Base-by-base conservation (phyloP, 2,113 vertebrate genomes). In the Gallinago undulata region DNA sequence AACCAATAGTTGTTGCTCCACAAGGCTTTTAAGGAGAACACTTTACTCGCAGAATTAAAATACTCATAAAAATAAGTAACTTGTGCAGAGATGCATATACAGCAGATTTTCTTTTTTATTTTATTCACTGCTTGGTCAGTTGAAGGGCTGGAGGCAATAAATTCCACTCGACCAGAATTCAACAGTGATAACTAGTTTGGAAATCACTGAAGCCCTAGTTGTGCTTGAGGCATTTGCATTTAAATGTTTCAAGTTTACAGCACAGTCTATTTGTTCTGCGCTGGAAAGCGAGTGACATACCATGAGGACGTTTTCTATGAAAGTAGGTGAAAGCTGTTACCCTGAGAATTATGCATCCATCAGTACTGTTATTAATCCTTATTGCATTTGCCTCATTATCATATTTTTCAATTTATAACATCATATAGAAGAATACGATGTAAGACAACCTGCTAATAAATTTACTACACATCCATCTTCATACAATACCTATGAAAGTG, bases 151-250 rank as follows among this genome's bases (percentile, higher is more conserved):
- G 62, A 95, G 84, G 94, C 69, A 11, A 94, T 88, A 96, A 90
- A 96, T 97, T 95, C 93, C 90, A 93, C 76, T 84, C 62, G 37
- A 60, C 90, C 41, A 83, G 69, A 94, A 95, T 84, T 92, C 56
- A 96, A 41, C 73, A 84, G 76, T 96, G 93, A 97, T 96, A 95
- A 96, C 95, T 95, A 96, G 90, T 94, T 91, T 91, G 63, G 62
- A 96, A 95, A 91, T 94, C 70, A 93, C 59, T 91, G 81, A 94
- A 77, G 23, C 55, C 10, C 48, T 79, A 31, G 60, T 81, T 96
- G 55, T 78, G 90, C 90, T 96, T 41, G 25, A 80, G 93, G 90
- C 87, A 72, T 94, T 96, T 95, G 75, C 84, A 77, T 96, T 96
- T 96, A 87, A 76, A 48, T 93, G 79, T 94, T 96, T 96, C 78